A percentile compares a stretch with the other conserved stretches of the same genome.
phyloP scores from a whole-genome alignment of 1,140 invertebrate species.

The Condylostylus longicornis region DNA sequence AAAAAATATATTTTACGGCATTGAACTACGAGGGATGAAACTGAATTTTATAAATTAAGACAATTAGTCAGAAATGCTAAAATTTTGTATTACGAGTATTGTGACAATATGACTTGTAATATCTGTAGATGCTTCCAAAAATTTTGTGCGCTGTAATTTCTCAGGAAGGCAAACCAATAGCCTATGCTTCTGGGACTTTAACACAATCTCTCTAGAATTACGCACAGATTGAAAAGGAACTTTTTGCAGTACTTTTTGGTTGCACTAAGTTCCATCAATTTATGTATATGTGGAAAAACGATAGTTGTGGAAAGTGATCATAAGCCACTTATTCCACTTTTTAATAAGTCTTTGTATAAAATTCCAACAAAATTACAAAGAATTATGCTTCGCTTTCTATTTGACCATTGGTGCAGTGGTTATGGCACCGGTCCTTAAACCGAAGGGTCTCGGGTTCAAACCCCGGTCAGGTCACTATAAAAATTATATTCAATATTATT shows the following conservation, averaged over 20 bases:
- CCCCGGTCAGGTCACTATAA: too few species aligned
- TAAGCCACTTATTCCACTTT: conserved; percentile 31
- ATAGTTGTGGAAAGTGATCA: conserved; percentile 33
- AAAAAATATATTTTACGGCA: conserved; percentile 3
- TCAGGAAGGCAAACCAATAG: conserved; percentile 21
- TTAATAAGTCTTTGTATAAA: conserved; percentile 30
- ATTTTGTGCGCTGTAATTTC: conserved; percentile 20
- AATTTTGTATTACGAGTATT: conserved; percentile 21
- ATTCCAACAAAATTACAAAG: conserved; percentile 25
- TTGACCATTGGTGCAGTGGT: too few species aligned
- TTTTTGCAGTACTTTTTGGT: conserved; percentile 28
- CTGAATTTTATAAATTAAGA: conserved; percentile 15
- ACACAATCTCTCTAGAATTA: conserved; percentile 27
- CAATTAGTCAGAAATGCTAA: conserved; percentile 14
- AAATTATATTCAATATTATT: too few species aligned
- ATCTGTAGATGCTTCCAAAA: conserved; percentile 22
- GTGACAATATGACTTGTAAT: conserved; percentile 16
- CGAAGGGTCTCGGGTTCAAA: too few species aligned
- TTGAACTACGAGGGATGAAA: conserved; percentile 5
- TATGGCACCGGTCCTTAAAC: too few species aligned
- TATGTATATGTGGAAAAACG: conserved; percentile 14
- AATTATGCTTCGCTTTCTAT: conserved; percentile 24
- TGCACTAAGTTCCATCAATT: conserved; percentile 29
- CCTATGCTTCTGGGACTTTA: conserved; percentile 21
- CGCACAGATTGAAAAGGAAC: conserved; percentile 34